These are phyloP conservation scores for Patiria pectinifera DNA, from an alignment of 53 echinoderm and acorn worm genomes.

Conservation along the genomic window DNA sequence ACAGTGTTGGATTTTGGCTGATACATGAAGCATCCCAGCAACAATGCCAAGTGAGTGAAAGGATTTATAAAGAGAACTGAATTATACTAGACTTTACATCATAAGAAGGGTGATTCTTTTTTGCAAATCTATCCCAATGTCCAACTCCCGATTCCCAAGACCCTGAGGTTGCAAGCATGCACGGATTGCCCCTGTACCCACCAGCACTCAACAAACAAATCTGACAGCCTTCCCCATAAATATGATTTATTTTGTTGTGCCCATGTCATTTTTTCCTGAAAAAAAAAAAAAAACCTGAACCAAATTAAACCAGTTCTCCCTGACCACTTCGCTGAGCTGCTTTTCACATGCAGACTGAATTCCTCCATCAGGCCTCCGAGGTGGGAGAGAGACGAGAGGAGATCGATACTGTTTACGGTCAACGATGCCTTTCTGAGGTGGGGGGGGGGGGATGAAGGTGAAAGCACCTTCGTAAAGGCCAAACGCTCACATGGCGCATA, in stretches of 20 bases:
- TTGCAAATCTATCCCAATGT: too few relatives aligned
- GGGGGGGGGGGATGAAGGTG: neutral
- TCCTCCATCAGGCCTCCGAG: neutral
- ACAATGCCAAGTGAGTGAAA: too few relatives aligned
- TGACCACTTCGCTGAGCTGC: neutral
- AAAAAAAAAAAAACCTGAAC: neutral
- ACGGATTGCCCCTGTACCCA: neutral
- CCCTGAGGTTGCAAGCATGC: too few relatives aligned
- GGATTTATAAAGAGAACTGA: too few relatives aligned
- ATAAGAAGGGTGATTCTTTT: too few relatives aligned
- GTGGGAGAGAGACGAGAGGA: neutral
- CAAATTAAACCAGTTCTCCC: neutral
- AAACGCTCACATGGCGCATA: neutral
- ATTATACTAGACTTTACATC: too few relatives aligned
- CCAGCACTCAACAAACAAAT: neutral
- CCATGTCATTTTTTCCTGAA: neutral
- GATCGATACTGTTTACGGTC: constrained; percentile 4
- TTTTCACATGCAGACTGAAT: neutral
- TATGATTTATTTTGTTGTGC: neutral
- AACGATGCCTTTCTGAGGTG: constrained; percentile 3
- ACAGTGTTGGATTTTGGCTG: too few relatives aligned
- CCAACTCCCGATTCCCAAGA: too few relatives aligned
- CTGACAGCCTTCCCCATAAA: neutral
- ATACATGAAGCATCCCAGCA: too few relatives aligned
- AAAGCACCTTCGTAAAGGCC: neutral